Conservation (phyloP, 2,888 invertebrate genomes). For the Cephus spinipes region DNA sequence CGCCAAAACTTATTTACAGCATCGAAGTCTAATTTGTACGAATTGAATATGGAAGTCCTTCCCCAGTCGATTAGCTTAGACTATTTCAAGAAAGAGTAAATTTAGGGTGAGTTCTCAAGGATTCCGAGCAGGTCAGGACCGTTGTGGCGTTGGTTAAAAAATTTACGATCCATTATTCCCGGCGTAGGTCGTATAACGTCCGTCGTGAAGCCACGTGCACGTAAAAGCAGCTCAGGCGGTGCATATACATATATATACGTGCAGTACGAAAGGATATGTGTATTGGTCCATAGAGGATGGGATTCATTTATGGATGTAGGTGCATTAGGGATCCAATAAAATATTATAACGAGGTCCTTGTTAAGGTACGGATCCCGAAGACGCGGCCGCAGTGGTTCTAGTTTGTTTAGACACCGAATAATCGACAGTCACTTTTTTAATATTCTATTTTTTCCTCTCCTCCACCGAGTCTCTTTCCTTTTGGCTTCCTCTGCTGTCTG, state of each 20-base stretch:
- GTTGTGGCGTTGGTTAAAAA: slow-evolving; percentile 30
- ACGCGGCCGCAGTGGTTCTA: slow-evolving; percentile 43
- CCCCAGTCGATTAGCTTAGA: neutral
- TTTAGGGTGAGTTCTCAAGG: neutral
- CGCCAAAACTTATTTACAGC: neutral
- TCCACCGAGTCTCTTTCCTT: slow-evolving; percentile 23
- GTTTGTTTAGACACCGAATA: slow-evolving; percentile 66
- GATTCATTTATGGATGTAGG: slow-evolving; percentile 1
- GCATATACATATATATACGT: neutral
- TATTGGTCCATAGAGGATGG: neutral
- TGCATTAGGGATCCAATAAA: slow-evolving; percentile 48
- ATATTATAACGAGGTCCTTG: slow-evolving; percentile 66
- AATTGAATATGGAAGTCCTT: neutral
- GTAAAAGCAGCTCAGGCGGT: neutral
- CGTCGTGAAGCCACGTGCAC: slow-evolving; percentile 1
- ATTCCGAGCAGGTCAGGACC: neutral
- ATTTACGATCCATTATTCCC: slow-evolving; percentile 48
- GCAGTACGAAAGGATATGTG: neutral
- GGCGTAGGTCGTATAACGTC: slow-evolving; percentile 16
- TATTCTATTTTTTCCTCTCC: slow-evolving; percentile 34
- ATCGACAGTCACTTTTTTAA: slow-evolving; percentile 57
- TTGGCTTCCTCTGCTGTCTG: slow-evolving; percentile 27
- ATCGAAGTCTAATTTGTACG: neutral
- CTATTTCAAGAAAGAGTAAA: neutral
- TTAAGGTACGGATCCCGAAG: slow-evolving; percentile 46